Conservation (phyloP, 2,113 vertebrate species). For the Mustelus asterias region DNA sequence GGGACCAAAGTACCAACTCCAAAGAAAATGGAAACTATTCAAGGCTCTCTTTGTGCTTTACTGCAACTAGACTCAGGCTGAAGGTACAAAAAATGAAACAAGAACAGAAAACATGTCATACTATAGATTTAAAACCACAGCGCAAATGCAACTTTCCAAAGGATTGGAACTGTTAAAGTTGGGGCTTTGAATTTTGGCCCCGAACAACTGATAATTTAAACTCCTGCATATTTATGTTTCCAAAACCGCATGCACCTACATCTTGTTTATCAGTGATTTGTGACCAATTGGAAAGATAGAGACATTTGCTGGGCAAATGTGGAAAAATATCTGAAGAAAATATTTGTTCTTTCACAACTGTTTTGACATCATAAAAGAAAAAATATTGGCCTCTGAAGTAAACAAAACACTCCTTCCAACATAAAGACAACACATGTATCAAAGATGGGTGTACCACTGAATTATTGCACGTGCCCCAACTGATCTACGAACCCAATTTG, state of each 20-base stretch:
- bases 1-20: not conserved
- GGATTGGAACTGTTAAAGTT: not conserved
- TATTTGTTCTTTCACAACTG: not conserved
- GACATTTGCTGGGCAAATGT: not conserved
- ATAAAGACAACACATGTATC: not conserved
- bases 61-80: not conserved
- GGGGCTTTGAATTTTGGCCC: constrained; percentile 4
- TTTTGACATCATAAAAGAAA: not conserved
- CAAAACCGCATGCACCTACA: not conserved
- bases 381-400: not conserved
- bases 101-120: not conserved
- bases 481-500: not conserved
- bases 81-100: not conserved
- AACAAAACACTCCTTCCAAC: not conserved
- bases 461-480: not conserved
- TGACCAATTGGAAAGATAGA: not conserved
- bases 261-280: not conserved
- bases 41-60: not conserved
- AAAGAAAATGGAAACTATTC: not conserved
- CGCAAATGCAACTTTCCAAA: not conserved
- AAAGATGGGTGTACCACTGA: not conserved
- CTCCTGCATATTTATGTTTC: not conserved
- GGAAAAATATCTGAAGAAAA: not conserved
- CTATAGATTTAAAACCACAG: not conserved
- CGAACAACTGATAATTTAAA: not conserved